Evolutionary conservation across 2,888 invertebrate genomes (phyloP).

Genomic region (Lacanobia oleracea): DNA sequence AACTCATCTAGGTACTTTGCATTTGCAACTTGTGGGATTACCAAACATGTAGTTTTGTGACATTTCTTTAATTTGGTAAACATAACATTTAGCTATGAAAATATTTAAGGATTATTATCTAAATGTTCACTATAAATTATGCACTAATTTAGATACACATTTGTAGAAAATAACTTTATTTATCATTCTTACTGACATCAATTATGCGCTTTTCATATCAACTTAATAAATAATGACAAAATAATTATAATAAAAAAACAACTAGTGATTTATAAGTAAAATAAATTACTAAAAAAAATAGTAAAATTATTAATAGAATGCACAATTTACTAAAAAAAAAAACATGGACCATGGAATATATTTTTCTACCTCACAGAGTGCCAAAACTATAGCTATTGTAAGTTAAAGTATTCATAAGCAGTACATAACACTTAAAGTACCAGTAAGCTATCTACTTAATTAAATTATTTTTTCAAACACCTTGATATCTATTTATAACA

Average conservation of each 20-base stretch:
- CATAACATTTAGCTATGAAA: slow-evolving; percentile 6
- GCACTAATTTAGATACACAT: not conserved
- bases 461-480: not conserved
- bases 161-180: not conserved
- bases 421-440: not conserved
- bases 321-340: not conserved
- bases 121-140: not conserved
- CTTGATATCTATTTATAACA: not conserved
- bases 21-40: slow-evolving; percentile 35
- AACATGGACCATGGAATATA: not conserved
- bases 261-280: not conserved
- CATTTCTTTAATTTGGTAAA: slow-evolving; percentile 22
- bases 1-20: not conserved
- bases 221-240: not conserved
- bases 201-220: no score
- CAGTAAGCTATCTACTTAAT: not conserved
- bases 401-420: not conserved
- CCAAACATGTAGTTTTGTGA: slow-evolving; percentile 15
- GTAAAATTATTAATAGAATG: not conserved
- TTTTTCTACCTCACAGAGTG: not conserved
- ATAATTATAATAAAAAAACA: not conserved
- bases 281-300: not conserved
- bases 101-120: not conserved
- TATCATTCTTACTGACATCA: not conserved
- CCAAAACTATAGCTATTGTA: not conserved